These are phyloP conservation scores for Papio anubis DNA, from an alignment of 2,113 vertebrate species.

Conservation along the genomic window DNA sequence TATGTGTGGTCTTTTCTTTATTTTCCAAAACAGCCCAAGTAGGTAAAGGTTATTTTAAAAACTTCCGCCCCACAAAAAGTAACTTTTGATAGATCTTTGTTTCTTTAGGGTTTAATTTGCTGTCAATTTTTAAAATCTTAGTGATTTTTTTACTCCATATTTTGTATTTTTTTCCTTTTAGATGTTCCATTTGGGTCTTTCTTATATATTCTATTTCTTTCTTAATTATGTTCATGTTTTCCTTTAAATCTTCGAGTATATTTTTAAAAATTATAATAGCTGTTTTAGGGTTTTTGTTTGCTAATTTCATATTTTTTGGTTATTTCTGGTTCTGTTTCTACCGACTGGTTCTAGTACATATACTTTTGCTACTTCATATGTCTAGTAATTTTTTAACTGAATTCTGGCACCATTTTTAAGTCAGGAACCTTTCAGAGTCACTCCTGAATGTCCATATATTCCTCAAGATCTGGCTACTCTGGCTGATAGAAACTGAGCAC, in stretches of 20 bases:
- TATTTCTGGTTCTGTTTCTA: not conserved
- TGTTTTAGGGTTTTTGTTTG: not conserved
- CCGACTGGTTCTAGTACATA: not conserved
- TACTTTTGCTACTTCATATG: not conserved
- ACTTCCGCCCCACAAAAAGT: slow-evolving; percentile 70
- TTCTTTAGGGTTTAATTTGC: not conserved
- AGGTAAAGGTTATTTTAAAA: slow-evolving; percentile 84
- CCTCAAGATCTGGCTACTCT: no score
- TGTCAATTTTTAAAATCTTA: not conserved
- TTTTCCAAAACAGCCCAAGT: slow-evolving; percentile 86
- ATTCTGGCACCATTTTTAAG: not conserved
- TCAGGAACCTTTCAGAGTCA: not conserved
- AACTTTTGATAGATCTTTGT: slow-evolving; percentile 79
- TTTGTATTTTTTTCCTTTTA: not conserved
- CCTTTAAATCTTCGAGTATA: not conserved
- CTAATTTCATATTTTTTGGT: not conserved
- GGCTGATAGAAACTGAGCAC: not conserved
- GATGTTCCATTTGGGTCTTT: not conserved
- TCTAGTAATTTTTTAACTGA: not conserved
- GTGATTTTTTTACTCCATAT: not conserved
- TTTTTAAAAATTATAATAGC: not conserved
- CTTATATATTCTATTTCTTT: not conserved
- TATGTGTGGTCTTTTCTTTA: slow-evolving; percentile 85
- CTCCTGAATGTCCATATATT: not conserved
- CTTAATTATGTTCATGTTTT: not conserved